These are phyloP conservation scores for Apotomis capreana DNA, from an alignment of 2,888 invertebrate genomes.

Conservation along the genomic window DNA sequence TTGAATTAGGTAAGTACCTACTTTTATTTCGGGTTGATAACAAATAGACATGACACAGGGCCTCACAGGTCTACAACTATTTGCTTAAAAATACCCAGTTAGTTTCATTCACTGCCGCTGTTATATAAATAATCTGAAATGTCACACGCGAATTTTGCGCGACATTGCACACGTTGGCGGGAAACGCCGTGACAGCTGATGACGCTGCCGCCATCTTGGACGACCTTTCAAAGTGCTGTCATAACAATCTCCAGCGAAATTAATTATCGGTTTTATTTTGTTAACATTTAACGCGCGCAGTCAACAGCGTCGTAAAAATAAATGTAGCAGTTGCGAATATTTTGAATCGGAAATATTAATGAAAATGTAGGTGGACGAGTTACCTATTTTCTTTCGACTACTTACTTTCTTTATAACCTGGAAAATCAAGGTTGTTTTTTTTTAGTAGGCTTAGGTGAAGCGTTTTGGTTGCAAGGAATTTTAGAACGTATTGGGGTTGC, in stretches of 20 bases:
- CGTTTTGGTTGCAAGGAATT: too few relatives aligned
- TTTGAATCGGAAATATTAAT: conserved; percentile 2
- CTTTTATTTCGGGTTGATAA: too few relatives aligned
- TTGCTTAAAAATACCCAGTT: background rate
- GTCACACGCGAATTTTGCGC: background rate
- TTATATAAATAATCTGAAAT: conserved; percentile 12
- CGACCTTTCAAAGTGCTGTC: conserved; percentile 30
- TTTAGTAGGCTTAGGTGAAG: too few relatives aligned
- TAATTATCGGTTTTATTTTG: conserved; percentile 38
- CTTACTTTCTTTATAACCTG: background rate
- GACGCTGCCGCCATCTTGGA: conserved; percentile 32
- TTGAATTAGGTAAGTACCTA: too few relatives aligned
- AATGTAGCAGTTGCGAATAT: conserved; percentile 24
- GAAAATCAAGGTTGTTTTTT: too few relatives aligned
- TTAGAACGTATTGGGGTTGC: too few relatives aligned
- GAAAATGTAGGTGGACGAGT: conserved; percentile 7
- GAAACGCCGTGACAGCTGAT: conserved; percentile 37
- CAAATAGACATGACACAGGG: too few relatives aligned
- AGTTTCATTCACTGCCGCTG: conserved; percentile 9
- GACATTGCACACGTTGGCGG: conserved; percentile 28
- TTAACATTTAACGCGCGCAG: conserved; percentile 28
- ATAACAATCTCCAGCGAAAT: conserved; percentile 38
- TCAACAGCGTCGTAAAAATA: conserved; percentile 33
- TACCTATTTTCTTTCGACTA: conserved; percentile 4
- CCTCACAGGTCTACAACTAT: background rate